A percentile compares a stretch with the other conserved stretches of the same genome.
These are phyloP conservation scores for Ochotona princeps DNA, from an alignment of 2,113 vertebrate genomes.

Conservation along the genomic window DNA sequence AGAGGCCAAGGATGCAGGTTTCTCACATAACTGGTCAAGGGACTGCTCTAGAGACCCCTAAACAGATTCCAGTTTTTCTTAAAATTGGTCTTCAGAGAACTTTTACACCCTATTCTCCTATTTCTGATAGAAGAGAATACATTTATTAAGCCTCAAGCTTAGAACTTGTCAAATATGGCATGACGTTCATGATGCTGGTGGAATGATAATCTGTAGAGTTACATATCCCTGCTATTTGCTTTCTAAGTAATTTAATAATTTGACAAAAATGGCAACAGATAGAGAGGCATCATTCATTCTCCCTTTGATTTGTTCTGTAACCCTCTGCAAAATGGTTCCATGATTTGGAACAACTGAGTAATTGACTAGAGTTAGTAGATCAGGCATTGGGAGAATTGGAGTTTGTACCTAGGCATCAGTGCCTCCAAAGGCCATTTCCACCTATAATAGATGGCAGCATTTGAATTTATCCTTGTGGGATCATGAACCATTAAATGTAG, in stretches of 20 bases:
- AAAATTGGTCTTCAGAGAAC: conserved; percentile 31
- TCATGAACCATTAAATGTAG: conserved; percentile 35
- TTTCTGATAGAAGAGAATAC: conserved; percentile 38
- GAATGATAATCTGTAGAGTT: not conserved
- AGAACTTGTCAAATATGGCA: not conserved
- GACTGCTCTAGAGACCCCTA: not conserved
- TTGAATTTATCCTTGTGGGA: conserved; percentile 44
- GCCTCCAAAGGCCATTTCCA: not conserved
- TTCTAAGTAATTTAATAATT: conserved; percentile 49
- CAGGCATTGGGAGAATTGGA: not conserved
- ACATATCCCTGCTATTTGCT: not conserved
- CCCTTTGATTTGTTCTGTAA: not conserved
- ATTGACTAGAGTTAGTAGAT: not conserved
- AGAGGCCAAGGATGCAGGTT: not conserved
- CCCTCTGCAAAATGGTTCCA: not conserved
- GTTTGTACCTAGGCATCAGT: not conserved
- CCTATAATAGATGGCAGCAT: not conserved
- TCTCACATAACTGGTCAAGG: not conserved
- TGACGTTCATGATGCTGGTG: not conserved
- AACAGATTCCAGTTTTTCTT: conserved; percentile 4
- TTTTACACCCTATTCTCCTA: conserved; percentile 12
- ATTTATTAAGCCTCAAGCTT: not conserved
- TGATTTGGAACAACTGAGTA: not conserved
- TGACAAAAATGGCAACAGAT: not conserved
- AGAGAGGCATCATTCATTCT: conserved; percentile 3